phyloP scores from a whole-genome alignment of 2,888 invertebrate genomes.

The Oscheius sp. region DNA sequence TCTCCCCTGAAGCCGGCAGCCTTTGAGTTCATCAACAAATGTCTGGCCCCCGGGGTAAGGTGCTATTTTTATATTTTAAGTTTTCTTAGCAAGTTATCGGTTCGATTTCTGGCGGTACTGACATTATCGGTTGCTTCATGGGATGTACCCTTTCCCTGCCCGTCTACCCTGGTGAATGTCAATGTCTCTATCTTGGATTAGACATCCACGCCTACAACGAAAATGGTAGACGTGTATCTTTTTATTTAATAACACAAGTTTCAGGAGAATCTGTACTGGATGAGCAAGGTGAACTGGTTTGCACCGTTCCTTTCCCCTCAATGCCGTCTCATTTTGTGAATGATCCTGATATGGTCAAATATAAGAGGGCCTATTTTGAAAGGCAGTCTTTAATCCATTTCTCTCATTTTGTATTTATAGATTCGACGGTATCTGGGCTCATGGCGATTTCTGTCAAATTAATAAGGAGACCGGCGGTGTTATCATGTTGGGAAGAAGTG shows the following conservation, averaged over 20 bases:
- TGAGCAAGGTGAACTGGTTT: slow-evolving; percentile 77
- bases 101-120: slow-evolving; percentile 77
- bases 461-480: slow-evolving; percentile 77
- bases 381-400: slow-evolving; percentile 18
- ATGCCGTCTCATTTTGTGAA: slow-evolving; percentile 78
- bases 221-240: slow-evolving; percentile 69
- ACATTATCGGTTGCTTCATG: slow-evolving; percentile 78
- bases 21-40: slow-evolving; percentile 77
- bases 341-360: slow-evolving; percentile 67
- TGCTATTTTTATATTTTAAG: background rate
- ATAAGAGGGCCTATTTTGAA: slow-evolving; percentile 59
- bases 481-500: slow-evolving; percentile 78
- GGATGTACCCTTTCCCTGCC: slow-evolving; percentile 77
- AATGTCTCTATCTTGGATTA: slow-evolving; percentile 77
- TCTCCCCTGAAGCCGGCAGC: slow-evolving; percentile 76
- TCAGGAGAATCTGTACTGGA: slow-evolving; percentile 74
- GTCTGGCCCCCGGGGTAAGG: slow-evolving; percentile 73
- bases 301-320: slow-evolving; percentile 77
- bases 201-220: slow-evolving; percentile 76
- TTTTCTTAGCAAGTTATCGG: slow-evolving; percentile 62
- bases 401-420: slow-evolving; percentile 6
- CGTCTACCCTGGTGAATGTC: slow-evolving; percentile 78
- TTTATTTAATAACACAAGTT: slow-evolving; percentile 10
- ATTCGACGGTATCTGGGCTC: slow-evolving; percentile 77
- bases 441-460: slow-evolving; percentile 77